Percentiles rank a stretch among this genome's conserved stretches.
phyloP scores from a whole-genome alignment of 1,140 invertebrate genomes.

The Anastrepha obliqua region DNA sequence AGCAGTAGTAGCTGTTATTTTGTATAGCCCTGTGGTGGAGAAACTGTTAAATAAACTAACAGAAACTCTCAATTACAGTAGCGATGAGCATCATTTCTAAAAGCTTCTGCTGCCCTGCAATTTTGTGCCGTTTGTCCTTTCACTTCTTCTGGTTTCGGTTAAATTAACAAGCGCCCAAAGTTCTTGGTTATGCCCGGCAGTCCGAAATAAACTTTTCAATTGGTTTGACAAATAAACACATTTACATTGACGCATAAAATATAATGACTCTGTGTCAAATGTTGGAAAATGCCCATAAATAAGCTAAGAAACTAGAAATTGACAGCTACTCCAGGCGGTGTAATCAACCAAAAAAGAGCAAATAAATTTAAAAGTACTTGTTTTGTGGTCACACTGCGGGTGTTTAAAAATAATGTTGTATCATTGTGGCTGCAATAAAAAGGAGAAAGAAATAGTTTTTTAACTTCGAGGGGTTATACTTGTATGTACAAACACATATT shows the following conservation, averaged over 20 bases:
- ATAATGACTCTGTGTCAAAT: conserved; percentile 36
- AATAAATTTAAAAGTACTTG: conserved; percentile 44
- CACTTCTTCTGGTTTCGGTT: not conserved
- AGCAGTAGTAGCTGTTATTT: not conserved
- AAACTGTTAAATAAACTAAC: conserved; percentile 17
- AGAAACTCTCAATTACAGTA: not conserved
- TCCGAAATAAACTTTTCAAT: conserved; percentile 49
- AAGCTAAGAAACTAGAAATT: conserved; percentile 43
- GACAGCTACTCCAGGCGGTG: conserved; percentile 44
- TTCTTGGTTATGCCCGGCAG: not conserved
- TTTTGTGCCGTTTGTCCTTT: not conserved
- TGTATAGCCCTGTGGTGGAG: not conserved
- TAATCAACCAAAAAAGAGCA: conserved; percentile 37
- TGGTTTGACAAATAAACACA: conserved; percentile 50
- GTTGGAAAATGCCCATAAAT: conserved; percentile 41
- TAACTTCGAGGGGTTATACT: too few relatives aligned
- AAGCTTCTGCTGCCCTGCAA: not conserved
- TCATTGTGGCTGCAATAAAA: not conserved
- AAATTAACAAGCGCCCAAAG: not conserved
- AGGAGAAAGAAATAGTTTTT: too few relatives aligned
- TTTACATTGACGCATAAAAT: conserved; percentile 37
- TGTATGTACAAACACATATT: not conserved
- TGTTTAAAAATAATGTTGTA: not conserved
- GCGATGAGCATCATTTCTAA: not conserved
- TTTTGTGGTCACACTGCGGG: conserved; percentile 42